phyloP scores from a whole-genome alignment of 1,140 invertebrate genomes.

The Pogonus chalceus region DNA sequence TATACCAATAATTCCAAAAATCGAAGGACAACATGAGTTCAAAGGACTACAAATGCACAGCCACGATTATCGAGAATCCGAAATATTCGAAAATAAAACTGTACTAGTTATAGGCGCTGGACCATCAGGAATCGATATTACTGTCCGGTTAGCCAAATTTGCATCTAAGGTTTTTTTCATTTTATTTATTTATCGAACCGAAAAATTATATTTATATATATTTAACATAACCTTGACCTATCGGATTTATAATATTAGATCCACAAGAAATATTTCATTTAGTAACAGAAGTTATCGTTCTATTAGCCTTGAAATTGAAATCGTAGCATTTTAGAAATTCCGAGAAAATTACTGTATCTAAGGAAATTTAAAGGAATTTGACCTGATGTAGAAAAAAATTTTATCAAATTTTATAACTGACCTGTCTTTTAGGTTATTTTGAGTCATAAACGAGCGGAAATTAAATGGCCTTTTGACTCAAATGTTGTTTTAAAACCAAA shows the following conservation, averaged over 20 bases:
- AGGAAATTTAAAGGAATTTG: no score
- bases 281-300: no score
- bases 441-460: slow-evolving; percentile 30
- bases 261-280: no score
- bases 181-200: background rate
- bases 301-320: no score
- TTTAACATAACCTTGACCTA: background rate
- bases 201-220: background rate
- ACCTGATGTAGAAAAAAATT: no score
- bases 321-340: no score
- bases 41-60: slow-evolving; percentile 49
- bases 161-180: slow-evolving; percentile 6
- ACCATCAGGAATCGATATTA: slow-evolving; percentile 59
- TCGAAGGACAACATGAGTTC: slow-evolving; percentile 49
- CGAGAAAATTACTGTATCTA: no score
- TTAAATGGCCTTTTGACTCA: slow-evolving; percentile 39
- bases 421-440: slow-evolving; percentile 39
- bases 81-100: slow-evolving; percentile 41
- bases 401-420: no score
- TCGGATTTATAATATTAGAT: no score
- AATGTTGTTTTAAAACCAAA: slow-evolving; percentile 57
- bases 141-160: slow-evolving; percentile 17
- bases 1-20: slow-evolving; percentile 46
- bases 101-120: slow-evolving; percentile 58
- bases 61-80: slow-evolving; percentile 52